Evolutionary conservation across 2,113 vertebrate genomes (phyloP).

Genomic region (Leptosomus discolor): DNA sequence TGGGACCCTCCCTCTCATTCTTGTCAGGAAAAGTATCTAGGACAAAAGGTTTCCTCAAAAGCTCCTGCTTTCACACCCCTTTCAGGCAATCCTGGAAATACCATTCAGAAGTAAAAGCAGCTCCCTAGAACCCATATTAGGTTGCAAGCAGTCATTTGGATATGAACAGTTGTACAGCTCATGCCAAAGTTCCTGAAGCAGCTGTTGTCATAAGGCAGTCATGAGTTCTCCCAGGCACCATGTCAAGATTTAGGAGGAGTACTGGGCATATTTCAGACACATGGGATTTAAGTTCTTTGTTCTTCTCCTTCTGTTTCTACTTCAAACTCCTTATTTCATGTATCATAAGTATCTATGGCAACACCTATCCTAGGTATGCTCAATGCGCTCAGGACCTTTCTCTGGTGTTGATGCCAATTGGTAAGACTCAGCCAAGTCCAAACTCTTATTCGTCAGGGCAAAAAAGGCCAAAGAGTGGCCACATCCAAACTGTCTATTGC

Average conservation of each 20-base stretch:
- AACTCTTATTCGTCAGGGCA: not conserved
- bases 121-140: not conserved
- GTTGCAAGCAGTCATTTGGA: not conserved
- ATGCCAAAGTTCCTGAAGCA: not conserved
- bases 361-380: not conserved
- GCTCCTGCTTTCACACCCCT: not conserved
- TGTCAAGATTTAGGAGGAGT: not conserved
- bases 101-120: not conserved
- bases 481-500: not conserved
- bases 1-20: not conserved
- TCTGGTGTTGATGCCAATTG: not conserved
- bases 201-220: not conserved
- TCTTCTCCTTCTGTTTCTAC: not conserved
- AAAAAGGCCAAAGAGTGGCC: not conserved
- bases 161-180: not conserved
- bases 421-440: not conserved
- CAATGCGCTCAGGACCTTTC: not conserved
- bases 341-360: not conserved
- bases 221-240: not conserved
- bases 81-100: not conserved
- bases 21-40: not conserved
- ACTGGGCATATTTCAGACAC: not conserved
- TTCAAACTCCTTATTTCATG: not conserved
- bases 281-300: not conserved
- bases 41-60: not conserved